Conservation (phyloP, 2,888 invertebrate species). For the Rambutsinella grinnellia region DNA sequence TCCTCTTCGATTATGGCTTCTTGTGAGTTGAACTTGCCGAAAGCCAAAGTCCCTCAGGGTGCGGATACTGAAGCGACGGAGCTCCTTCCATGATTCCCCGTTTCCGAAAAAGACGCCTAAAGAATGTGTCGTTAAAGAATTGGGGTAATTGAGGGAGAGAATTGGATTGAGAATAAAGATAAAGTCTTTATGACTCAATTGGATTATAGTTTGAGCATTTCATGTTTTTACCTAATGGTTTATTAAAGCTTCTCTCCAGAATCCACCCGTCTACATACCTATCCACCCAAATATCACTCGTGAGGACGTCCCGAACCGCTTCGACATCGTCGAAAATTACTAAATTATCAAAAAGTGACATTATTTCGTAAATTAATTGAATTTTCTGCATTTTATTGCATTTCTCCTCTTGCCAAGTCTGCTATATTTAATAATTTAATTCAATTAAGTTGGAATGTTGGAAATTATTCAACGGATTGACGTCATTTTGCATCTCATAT, state of each 20-base stretch:
- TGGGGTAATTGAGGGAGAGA: neutral
- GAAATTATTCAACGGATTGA: too few relatives aligned
- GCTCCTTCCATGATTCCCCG: slow-evolving; percentile 58
- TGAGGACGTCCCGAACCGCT: slow-evolving; percentile 53
- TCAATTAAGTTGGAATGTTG: too few relatives aligned
- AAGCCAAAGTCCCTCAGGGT: slow-evolving; percentile 58
- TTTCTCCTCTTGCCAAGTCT: too few relatives aligned
- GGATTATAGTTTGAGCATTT: neutral
- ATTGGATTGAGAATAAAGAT: neutral
- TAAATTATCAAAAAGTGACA: too few relatives aligned
- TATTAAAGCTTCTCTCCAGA: slow-evolving; percentile 57
- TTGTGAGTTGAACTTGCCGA: slow-evolving; percentile 58
- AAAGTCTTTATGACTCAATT: neutral
- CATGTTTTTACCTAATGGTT: slow-evolving; percentile 47
- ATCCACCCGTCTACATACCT: slow-evolving; percentile 61
- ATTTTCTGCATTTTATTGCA: too few relatives aligned
- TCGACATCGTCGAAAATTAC: slow-evolving; percentile 59
- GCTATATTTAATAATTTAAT: too few relatives aligned
- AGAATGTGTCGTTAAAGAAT: neutral
- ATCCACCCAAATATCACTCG: slow-evolving; percentile 57
- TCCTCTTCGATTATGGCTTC: slow-evolving; percentile 61
- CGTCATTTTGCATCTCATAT: too few relatives aligned
- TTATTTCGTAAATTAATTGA: too few relatives aligned
- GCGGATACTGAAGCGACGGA: slow-evolving; percentile 53
- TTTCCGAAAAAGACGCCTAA: slow-evolving; percentile 60